Conservation (phyloP, 2,113 vertebrate species). For the Seriola aureovittata region DNA sequence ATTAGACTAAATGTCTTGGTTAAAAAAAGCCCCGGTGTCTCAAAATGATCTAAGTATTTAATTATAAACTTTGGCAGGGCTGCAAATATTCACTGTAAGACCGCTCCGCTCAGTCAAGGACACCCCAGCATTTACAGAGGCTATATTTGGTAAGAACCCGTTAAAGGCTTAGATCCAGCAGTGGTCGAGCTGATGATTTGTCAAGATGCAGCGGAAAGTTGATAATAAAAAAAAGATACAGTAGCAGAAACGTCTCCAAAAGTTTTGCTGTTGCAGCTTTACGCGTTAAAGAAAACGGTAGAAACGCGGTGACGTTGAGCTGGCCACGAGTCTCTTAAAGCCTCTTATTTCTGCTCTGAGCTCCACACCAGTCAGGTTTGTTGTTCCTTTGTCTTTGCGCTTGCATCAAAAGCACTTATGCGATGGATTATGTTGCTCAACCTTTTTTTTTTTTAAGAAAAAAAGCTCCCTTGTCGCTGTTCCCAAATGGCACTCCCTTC, state of each 20-base stretch:
- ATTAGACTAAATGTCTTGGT: not conserved
- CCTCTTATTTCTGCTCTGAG: slow-evolving; percentile 58
- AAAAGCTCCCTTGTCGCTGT: slow-evolving; percentile 8
- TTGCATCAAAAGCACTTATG: slow-evolving; percentile 2
- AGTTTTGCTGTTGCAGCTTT: slow-evolving; percentile 17
- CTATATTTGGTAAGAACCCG: slow-evolving; percentile 77
- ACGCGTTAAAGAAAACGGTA: slow-evolving; percentile 16
- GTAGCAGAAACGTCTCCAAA: not conserved
- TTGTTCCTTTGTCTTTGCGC: slow-evolving; percentile 43
- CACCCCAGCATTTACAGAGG: slow-evolving; percentile 51
- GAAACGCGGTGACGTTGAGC: slow-evolving; percentile 44
- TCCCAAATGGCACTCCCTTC: slow-evolving; percentile 64
- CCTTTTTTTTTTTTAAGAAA: not conserved
- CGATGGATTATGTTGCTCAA: slow-evolving; percentile 60
- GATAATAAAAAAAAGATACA: not conserved
- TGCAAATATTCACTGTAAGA: slow-evolving; percentile 37
- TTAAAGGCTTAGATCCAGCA: slow-evolving; percentile 52
- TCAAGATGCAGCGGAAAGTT: not conserved
- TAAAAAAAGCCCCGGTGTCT: not conserved
- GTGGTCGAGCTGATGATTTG: not conserved
- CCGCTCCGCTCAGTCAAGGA: slow-evolving; percentile 48
- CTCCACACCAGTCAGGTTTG: slow-evolving; percentile 1
- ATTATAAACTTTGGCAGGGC: slow-evolving; percentile 74
- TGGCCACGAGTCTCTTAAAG: slow-evolving; percentile 59
- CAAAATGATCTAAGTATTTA: slow-evolving; percentile 40